Evolutionary conservation across 30 jellyfish, hydroid and myxozoan genomes (phyloP), one percentile per base, ranked within the genome.

Genomic region (Aurelia aurita complex sp. Pacific): DNA sequence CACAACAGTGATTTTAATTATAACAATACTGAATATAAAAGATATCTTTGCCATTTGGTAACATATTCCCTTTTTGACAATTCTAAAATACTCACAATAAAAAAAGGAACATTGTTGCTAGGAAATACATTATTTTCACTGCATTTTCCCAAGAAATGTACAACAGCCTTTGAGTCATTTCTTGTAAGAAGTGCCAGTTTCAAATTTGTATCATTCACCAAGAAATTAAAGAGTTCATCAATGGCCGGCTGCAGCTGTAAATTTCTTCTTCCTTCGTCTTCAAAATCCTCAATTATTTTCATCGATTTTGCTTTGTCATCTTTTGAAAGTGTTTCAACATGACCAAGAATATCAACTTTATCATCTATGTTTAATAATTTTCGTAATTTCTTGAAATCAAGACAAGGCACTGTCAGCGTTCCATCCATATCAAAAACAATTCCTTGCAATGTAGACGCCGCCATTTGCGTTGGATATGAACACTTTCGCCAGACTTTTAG

Each of bases 381-480:
- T 46, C 92, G 61, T 63, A 94, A 64, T 53, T 82, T 80, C 59
- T 66, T 67, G 67, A 94, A 94, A 65, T 94, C 86, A 23, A 94
- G 78, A 40, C 87, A 93, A 12, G 99, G 99, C 61, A 89, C 90
- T 4, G 99, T 94, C 67, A 94, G 79, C 10, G 99, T 94, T 29
- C 99, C 99, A 77, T 94, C 99, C 96, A 94, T 85, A 69, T 94
- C 99, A 77, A 94, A 94, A 53, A 94, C 83, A 23, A 94, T 59
- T 3, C 97, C 99, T 4, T 57, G 82, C 32, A 92, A 57, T 15
- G 66, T 64, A 23, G 29, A 23, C 40, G 69, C 6, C 1, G 11
- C 57, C 57, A 46, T 46, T 46, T 46, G 6, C 14, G 12, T 0
- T 9, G 57, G 57, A 46, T 0, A 46, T 46, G 57, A 46, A 46